Conservation (phyloP, 92 coral and sea anemone species). For the Epizoanthus scotinus region DNA sequence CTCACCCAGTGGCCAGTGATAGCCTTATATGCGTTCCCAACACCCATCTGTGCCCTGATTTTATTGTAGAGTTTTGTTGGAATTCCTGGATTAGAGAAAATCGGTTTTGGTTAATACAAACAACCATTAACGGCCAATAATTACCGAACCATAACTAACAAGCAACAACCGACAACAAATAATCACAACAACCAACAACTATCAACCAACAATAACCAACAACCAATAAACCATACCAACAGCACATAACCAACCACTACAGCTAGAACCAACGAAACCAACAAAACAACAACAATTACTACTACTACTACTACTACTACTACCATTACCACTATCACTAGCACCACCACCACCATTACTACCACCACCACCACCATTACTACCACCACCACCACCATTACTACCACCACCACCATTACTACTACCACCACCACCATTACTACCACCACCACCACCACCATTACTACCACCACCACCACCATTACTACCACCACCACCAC, state of each 20-base stretch:
- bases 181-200: neutral
- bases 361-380: no score
- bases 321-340: no score
- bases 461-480: neutral
- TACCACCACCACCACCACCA: no score
- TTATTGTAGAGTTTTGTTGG: neutral
- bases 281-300: neutral
- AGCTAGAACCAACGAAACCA: neutral
- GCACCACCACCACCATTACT: no score
- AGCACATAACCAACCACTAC: neutral
- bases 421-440: no score
- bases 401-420: no score
- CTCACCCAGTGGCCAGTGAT: constrained; percentile 7
- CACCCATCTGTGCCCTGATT: neutral
- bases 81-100: neutral
- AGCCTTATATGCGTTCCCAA: neutral
- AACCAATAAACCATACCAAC: neutral
- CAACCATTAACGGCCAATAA: neutral
- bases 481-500: no score
- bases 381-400: no score
- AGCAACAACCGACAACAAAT: neutral
- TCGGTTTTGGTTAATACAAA: neutral
- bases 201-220: neutral
- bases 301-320: no score
- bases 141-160: neutral